These are phyloP conservation scores for Drosophila orena DNA, from an alignment of 1,140 invertebrate species.

Conservation along the genomic window DNA sequence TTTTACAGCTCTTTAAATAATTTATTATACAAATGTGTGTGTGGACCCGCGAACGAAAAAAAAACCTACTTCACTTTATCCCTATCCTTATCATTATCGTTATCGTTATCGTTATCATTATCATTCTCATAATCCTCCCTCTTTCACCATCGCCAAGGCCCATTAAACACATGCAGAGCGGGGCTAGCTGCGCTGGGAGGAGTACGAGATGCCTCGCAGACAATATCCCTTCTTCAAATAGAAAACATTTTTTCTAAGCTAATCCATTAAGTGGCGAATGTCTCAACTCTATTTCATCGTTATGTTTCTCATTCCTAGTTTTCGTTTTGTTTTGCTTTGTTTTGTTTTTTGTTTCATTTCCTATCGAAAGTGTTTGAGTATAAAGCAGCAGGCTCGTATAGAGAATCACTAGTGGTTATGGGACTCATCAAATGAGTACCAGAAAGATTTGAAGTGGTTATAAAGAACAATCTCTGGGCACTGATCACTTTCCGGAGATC, in stretches of 20 bases:
- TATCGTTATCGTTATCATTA: conserved; percentile 16
- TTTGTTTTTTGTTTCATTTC: conserved; percentile 13
- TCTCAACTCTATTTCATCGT: background rate
- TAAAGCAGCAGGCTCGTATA: conserved; percentile 35
- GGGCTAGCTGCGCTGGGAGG: background rate
- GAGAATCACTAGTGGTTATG: conserved; percentile 3
- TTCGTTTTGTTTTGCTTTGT: conserved; percentile 1
- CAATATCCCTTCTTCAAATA: background rate
- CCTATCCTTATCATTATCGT: conserved; percentile 6
- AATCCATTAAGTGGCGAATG: conserved; percentile 24
- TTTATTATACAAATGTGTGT: conserved; percentile 51
- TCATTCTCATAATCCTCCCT: conserved; percentile 3
- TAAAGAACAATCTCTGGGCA: background rate
- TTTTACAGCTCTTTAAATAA: conserved; percentile 40
- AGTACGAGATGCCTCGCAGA: conserved; percentile 6
- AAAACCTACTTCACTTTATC: conserved; percentile 15
- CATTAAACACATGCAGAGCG: conserved; percentile 13
- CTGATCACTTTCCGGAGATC: background rate
- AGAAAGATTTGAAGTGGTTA: conserved; percentile 12
- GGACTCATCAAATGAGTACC: conserved; percentile 47
- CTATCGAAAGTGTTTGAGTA: conserved; percentile 24
- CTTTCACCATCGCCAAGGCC: background rate
- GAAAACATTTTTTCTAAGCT: conserved; percentile 26
- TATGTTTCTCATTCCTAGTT: conserved; percentile 6
- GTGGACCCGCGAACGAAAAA: conserved; percentile 25